Evolutionary conservation across 2,888 invertebrate species (phyloP).

Genomic region (Tachina grossa): DNA sequence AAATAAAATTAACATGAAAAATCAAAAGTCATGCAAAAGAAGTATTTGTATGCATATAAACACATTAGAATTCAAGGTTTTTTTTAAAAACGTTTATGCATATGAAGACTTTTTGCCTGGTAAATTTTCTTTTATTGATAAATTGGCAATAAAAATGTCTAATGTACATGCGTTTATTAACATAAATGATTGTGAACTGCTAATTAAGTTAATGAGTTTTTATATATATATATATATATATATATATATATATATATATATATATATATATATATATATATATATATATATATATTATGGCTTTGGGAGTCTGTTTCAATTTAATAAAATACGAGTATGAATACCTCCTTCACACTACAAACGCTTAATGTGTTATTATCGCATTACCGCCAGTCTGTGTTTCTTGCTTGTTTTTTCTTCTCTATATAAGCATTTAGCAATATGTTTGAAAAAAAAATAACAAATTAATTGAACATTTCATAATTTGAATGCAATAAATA

Average conservation of each 20-base stretch:
- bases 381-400: not conserved
- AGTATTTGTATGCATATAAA: slow-evolving; percentile 4
- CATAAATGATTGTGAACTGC: not conserved
- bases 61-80: slow-evolving; percentile 42
- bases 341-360: not conserved
- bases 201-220: not conserved
- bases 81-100: not conserved
- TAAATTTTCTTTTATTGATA: not conserved
- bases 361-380: not conserved
- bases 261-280: not conserved
- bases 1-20: slow-evolving; percentile 10
- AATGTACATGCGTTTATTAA: slow-evolving; percentile 38
- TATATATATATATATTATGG: not conserved
- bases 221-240: not conserved
- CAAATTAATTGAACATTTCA: slow-evolving; percentile 31
- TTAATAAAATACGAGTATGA: not conserved
- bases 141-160: slow-evolving; percentile 21
- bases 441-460: not conserved
- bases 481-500: slow-evolving; percentile 36
- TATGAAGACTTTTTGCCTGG: not conserved
- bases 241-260: not conserved
- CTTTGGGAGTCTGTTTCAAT: slow-evolving; percentile 23
- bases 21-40: not conserved
- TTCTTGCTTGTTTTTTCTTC: not conserved
- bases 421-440: not conserved